Percentiles rank a stretch among this genome's conserved stretches.
phyloP scores from a whole-genome alignment of 2,888 invertebrate genomes.

The Drepanosiphum platanoidis region DNA sequence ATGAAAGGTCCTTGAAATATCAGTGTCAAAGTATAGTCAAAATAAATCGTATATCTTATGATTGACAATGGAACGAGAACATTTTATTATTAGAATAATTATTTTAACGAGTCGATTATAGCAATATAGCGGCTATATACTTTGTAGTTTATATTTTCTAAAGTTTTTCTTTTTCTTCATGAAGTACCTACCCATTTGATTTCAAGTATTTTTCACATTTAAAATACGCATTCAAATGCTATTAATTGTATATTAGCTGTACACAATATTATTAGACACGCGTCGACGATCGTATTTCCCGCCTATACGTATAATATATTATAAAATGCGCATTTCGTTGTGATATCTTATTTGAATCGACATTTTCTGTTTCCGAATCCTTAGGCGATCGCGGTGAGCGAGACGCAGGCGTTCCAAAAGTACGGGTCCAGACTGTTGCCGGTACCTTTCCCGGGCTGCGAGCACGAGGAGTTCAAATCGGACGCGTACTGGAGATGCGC shows the following conservation, averaged over 20 bases:
- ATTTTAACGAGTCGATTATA: background rate
- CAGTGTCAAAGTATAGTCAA: background rate
- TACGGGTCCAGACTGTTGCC: slow-evolving; percentile 67
- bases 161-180: too few species aligned
- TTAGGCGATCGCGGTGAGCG: slow-evolving; percentile 68
- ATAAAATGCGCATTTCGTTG: too few species aligned
- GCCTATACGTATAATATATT: too few species aligned
- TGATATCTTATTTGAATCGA: too few species aligned
- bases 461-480: slow-evolving; percentile 71
- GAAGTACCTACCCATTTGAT: too few species aligned
- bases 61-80: background rate
- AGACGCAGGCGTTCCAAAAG: slow-evolving; percentile 69
- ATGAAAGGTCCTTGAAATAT: background rate
- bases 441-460: slow-evolving; percentile 66
- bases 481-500: slow-evolving; percentile 78
- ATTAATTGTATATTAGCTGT: too few species aligned
- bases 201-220: too few species aligned
- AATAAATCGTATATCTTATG: background rate
- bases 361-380: background rate
- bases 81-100: background rate
- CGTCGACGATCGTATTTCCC: too few species aligned
- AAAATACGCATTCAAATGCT: too few species aligned
- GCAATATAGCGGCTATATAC: too few species aligned
- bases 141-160: too few species aligned
- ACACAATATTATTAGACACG: too few species aligned